Base-by-base conservation (phyloP, 1,140 invertebrate species). In the Drosophila nigromelanica region DNA sequence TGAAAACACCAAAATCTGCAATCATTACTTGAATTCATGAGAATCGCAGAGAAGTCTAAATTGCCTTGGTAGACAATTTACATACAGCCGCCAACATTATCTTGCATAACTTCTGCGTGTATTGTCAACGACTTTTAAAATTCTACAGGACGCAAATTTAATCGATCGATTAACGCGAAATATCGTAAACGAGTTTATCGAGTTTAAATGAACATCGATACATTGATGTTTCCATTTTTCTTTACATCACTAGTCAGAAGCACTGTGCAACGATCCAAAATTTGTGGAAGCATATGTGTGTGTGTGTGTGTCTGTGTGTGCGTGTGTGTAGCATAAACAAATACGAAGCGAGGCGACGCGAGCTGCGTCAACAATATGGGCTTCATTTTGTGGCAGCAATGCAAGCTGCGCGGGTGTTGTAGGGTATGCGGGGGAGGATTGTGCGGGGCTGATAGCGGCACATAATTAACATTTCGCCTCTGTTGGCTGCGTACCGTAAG, bases 401-500 rank as follows among this genome's bases (percentile, higher is more conserved):
- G 47, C 11, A 39, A 39, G 24, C n/a, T 15, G 47, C 3, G 67
- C 33, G 67, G 50, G 59, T 37, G 54, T 33, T 7, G 30, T 35
- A 33, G 14, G 37, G 27, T 12, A 4, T 4, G 61, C 12, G 30
- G 18, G 4, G 12, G 8, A 21, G 37, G 42, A 30, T 0, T 2
- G 33, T 8, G 30, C 14, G 39, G 56, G 15, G 15, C 37, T 52
- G 54, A 40, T 54, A 67, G 69, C 62, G 54, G 70, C 70, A 86
- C 70, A 71, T 86, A 85, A 85, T 85, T 85, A 85, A 87, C 82
- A 87, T 83, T 85, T 85, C n/a, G 78, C 74, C 80, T 85, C 64
- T 68, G 55, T 80, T 80, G 74, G 78, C 66, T 75, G 82, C 78
- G 82, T 87, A 81, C 81, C 82, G 74, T 87, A 81, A 73, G 74